A percentile compares a stretch with the other conserved stretches of the same genome.
phyloP scores from a whole-genome alignment of 2,888 invertebrate species.

The Cryptosula pallasiana region DNA sequence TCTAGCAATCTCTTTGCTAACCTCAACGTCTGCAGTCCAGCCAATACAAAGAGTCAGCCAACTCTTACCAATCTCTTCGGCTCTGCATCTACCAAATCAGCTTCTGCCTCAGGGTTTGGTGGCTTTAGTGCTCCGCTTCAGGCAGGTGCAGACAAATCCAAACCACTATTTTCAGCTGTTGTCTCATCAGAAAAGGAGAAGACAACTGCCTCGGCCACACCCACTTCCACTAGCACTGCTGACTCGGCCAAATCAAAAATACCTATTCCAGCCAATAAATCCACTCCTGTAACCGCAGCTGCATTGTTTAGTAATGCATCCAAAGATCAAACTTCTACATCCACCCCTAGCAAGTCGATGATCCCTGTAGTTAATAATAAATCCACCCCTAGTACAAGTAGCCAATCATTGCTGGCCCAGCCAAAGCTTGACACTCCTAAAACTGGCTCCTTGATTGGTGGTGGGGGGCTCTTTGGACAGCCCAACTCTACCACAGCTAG shows the following conservation, averaged over 20 bases:
- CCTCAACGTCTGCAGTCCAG: background rate
- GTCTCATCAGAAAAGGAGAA: background rate
- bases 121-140: background rate
- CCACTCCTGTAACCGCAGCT: background rate
- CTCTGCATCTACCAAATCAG: background rate
- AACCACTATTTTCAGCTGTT: too few relatives aligned
- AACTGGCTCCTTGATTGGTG: background rate
- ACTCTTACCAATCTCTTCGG: background rate
- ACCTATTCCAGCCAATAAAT: background rate
- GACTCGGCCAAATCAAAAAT: background rate
- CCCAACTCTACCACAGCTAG: background rate
- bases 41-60: background rate
- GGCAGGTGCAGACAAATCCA: background rate
- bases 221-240: background rate
- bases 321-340: background rate
- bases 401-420: background rate
- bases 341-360: background rate
- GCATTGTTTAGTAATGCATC: constrained; percentile 4
- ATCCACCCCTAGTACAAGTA: background rate
- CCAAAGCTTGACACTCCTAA: background rate
- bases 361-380: background rate
- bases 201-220: background rate
- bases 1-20: background rate
- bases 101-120: background rate
- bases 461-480: background rate